Base-by-base conservation (phyloP, 2,797 vertebrate genomes). In the Eulemur albifrons region DNA sequence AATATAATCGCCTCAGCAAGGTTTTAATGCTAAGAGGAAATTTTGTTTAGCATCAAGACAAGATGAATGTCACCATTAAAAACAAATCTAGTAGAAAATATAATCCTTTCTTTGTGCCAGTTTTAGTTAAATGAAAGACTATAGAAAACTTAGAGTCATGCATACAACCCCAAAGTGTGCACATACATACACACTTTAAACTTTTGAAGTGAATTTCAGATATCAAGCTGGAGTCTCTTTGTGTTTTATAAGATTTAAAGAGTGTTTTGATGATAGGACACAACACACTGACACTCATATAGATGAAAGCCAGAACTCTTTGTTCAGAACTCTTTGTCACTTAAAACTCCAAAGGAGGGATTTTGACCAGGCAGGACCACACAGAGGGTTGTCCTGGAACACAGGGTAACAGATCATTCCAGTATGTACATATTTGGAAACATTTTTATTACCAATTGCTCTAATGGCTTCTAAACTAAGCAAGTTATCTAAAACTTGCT, bases 401-500 rank as follows among this genome's bases (percentile, higher is more conserved):
- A 52, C 4, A 88, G 40, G 27, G 20, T 43, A 32, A 8, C 45
- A 85, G 25, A 52, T 76, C 10, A 67, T 59, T 35, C 2, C 38
- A 23, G 4, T 18, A 27, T 38, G 17, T 15, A 38, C 5, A 57
- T 72, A 90, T 88, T 91, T 81, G 48, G 50, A 91, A 75, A 82
- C 12, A 40, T 82, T 35, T 70, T 65, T 40, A 80, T 87, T 57
- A 80, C 59, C 30, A 43, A 8, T 88, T 65, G 21, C 15, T 87
- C 38, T 43, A 61, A 17, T 30, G 52, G 20, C 48, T 88, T 82
- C 38, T 80, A 90, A 63, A 10, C 65, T 4, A n/a, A 70, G 48
- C 90, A 59, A 17, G 45, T 88, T 86, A 61, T 75, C 48, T 93
- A 88, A 93, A 93, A 93, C 30, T 52, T 85, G 43, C 11, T 80